phyloP scores from a whole-genome alignment of 2,888 invertebrate genomes.

The Amaurobius ferox region DNA sequence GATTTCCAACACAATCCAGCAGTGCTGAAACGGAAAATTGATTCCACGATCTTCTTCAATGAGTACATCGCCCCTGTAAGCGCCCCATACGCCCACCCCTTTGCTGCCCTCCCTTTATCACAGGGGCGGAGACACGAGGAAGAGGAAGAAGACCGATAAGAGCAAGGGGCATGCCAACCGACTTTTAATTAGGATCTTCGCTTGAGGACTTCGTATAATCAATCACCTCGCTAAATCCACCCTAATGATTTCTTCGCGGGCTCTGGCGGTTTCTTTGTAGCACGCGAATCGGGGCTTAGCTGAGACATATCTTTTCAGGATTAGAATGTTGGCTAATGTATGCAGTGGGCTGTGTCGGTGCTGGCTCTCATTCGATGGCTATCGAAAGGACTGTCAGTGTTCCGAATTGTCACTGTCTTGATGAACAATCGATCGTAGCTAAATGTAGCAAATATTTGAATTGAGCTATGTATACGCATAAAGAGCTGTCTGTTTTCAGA shows the following conservation, averaged over 20 bases:
- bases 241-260: slow-evolving; percentile 55
- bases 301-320: background rate
- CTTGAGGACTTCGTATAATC: slow-evolving; percentile 47
- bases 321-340: slow-evolving; percentile 16
- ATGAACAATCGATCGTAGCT: background rate
- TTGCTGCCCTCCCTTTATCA: slow-evolving; percentile 23
- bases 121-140: slow-evolving; percentile 45
- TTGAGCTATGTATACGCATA: too few relatives aligned
- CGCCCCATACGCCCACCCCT: slow-evolving; percentile 16
- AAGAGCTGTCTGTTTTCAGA: too few relatives aligned
- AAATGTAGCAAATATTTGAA: too few relatives aligned
- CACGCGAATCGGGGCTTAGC: slow-evolving; percentile 12
- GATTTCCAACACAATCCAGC: too few relatives aligned
- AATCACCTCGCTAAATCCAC: slow-evolving; percentile 58
- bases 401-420: background rate
- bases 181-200: slow-evolving; percentile 72
- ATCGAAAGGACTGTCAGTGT: background rate
- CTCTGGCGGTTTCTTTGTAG: slow-evolving; percentile 8
- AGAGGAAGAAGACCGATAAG: slow-evolving; percentile 31
- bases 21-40: too few relatives aligned
- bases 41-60: background rate
- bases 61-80: background rate
- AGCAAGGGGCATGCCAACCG: slow-evolving; percentile 56
- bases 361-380: slow-evolving; percentile 1
- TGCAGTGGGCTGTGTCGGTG: slow-evolving; percentile 16